Conservation (phyloP, 2,113 vertebrate genomes). For the Neolamprologus hecqui region DNA sequence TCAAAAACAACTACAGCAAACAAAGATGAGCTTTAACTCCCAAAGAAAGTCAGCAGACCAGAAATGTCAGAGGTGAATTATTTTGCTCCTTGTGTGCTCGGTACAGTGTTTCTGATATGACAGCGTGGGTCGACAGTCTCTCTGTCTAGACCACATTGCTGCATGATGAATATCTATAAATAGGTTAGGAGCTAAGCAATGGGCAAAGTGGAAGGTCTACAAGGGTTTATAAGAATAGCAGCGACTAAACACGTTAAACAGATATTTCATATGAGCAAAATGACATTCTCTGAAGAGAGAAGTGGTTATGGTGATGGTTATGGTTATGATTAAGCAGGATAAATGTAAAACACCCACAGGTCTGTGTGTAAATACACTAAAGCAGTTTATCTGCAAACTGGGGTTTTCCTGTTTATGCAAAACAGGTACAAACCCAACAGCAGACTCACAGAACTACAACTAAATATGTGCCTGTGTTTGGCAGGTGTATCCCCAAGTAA, state of each 20-base stretch:
- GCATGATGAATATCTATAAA: conserved; percentile 30
- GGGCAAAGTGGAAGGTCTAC: conserved; percentile 1
- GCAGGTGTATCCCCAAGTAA: background rate
- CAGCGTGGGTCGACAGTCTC: background rate
- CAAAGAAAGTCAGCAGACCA: background rate
- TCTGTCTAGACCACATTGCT: background rate
- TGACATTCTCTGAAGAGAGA: background rate
- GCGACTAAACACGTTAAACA: background rate
- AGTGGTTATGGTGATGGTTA: background rate
- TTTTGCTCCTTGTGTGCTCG: background rate
- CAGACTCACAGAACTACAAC: background rate
- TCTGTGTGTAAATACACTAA: background rate
- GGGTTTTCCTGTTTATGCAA: background rate
- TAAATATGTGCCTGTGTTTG: background rate
- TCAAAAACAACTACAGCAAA: background rate
- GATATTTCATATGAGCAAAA: background rate
- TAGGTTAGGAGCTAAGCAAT: conserved; percentile 9
- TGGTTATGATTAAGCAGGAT: background rate
- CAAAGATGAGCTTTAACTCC: background rate
- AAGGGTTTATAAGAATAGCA: background rate
- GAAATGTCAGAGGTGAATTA: background rate
- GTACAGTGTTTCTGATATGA: conserved; percentile 10
- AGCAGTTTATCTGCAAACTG: background rate
- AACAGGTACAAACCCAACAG: background rate
- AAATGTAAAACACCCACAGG: background rate